A percentile compares a stretch with the other conserved stretches of the same genome.
Evolutionary conservation across 2,888 invertebrate genomes (phyloP).

Genomic region (Aporophyla lueneburgensis): DNA sequence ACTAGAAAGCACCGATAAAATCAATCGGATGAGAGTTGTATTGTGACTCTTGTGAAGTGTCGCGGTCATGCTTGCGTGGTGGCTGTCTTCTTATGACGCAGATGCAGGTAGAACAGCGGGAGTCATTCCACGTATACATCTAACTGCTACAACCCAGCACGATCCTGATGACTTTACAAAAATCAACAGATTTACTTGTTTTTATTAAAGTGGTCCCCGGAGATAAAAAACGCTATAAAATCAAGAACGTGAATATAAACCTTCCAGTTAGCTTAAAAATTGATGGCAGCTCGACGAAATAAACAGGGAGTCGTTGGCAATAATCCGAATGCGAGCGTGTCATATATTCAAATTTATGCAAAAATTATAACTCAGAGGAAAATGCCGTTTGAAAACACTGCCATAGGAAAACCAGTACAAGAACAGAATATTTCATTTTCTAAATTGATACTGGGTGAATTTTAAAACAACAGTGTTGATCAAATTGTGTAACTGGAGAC

Average conservation of each 20-base stretch:
- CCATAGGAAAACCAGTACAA: constrained; percentile 2
- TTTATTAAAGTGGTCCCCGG: neutral
- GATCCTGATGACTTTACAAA: neutral
- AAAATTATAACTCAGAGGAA: constrained; percentile 67
- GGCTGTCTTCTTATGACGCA: no score
- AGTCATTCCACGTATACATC: neutral
- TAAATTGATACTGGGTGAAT: constrained; percentile 22
- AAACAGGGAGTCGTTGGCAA: constrained; percentile 54
- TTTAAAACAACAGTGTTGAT: constrained; percentile 7
- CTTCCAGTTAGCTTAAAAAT: constrained; percentile 26
- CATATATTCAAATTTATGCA: constrained; percentile 78
- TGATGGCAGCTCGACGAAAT: constrained; percentile 10
- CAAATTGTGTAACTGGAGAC: neutral
- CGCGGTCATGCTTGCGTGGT: neutral
- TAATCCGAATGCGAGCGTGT: constrained; percentile 56
- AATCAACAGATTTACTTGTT: neutral
- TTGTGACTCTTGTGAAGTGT: neutral
- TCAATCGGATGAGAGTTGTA: neutral
- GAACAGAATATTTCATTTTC: constrained; percentile 20
- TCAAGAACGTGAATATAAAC: constrained; percentile 9
- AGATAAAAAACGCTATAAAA: neutral
- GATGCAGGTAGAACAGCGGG: no score
- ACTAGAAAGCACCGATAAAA: no score
- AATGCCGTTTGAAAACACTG: constrained; percentile 61
- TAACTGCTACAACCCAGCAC: neutral